These are phyloP conservation scores for Pogoniulus pusillus DNA, from an alignment of 2,797 vertebrate species.

Conservation along the genomic window DNA sequence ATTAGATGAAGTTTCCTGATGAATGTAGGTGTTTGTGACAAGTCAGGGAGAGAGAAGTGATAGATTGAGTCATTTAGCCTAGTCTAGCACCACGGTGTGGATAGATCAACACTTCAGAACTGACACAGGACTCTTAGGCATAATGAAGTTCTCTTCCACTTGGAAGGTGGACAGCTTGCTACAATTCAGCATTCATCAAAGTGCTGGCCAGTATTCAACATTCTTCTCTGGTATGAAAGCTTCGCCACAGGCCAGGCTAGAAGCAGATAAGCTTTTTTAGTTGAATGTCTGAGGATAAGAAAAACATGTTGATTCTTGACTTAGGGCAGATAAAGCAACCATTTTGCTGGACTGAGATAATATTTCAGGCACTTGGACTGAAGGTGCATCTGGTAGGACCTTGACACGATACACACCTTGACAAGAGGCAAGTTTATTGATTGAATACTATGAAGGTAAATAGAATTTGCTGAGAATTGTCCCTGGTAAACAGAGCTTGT, in stretches of 20 bases:
- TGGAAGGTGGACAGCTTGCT: not conserved
- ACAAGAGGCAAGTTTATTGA: constrained; percentile 16
- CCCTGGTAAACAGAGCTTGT: not conserved
- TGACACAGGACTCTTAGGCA: not conserved
- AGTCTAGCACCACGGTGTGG: not conserved
- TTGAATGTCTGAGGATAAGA: not conserved
- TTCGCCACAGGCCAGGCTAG: not conserved
- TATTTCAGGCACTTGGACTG: not conserved
- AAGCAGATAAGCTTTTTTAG: not conserved
- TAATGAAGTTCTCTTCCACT: constrained; percentile 19
- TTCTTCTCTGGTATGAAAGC: not conserved
- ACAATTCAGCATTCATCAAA: not conserved
- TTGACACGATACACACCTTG: not conserved
- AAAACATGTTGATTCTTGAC: not conserved
- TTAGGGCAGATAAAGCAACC: not conserved
- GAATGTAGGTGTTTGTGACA: constrained; percentile 26
- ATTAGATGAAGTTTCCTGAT: constrained; percentile 49
- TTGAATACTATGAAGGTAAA: not conserved
- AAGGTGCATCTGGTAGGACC: not conserved
- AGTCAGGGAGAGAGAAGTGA: not conserved
- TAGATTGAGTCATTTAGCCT: constrained; percentile 5
- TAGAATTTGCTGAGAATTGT: not conserved
- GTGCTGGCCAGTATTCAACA: not conserved
- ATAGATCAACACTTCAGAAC: not conserved
- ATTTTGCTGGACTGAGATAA: not conserved